Base-by-base conservation (phyloP, 2,888 invertebrate species). In the Platycheirus albimanus region DNA sequence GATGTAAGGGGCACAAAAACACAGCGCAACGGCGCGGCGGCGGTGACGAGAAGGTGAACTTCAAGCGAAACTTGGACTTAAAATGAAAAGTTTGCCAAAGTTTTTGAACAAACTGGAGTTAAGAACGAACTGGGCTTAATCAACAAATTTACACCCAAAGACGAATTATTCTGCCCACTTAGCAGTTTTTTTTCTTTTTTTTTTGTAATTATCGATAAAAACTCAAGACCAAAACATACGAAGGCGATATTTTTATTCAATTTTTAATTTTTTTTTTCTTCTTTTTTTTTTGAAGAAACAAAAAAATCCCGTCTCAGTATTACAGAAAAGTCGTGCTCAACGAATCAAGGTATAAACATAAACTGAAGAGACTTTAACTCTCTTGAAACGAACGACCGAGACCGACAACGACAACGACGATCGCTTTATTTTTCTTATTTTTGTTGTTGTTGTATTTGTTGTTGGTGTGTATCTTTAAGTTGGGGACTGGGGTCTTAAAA, bases 291-390 rank as follows among this genome's bases (percentile, higher is more conserved):
- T 2, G 19, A 45, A 58, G 28, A 28, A 45, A 38, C 13, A 33
- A 28, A 66, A 71, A 51, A 72, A 66, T 43, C 61, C 75, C 58
- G 66, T 74, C 74, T 30, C 51, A 61, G 47, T 58, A 58, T n/a
- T n/a, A 24, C 58, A 61, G 36, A 84, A 64, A 77, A 75, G 66
- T 66, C 75, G 79, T 84, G 79, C 79, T 84, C 79, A 70, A 84
- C 79, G 72, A 77, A 78, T 63, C 66, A 79, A 84, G 83, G 84
- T 84, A 84, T 74, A 74, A 84, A 84, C 84, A 75, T 84, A 66
- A 84, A 84, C 84, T 84, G 84, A 84, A 79, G 79, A 79, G 74
- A 74, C 78, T 79, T 54, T n/a, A 41, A 56, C 63, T 77, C 77
- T 83, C 83, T 78, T 69, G 77, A 54, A 78, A 47, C 38, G 63